Percentiles rank a stretch among this genome's conserved stretches.
phyloP scores from a whole-genome alignment of 2,113 vertebrate species.

The Mastomys natalensis region DNA sequence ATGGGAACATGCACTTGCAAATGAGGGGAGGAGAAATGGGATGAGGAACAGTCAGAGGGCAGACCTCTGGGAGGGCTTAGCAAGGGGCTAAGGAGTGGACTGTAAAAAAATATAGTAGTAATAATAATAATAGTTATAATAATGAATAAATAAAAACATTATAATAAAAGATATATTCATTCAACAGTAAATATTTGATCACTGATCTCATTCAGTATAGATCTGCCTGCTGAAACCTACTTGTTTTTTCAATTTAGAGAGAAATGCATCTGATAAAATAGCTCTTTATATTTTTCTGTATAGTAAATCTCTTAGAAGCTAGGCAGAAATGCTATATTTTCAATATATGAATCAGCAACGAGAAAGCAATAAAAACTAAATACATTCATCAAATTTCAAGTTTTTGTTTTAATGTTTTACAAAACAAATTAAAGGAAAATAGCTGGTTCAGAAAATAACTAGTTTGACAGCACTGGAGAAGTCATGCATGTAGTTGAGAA shows the following conservation, averaged over 20 bases:
- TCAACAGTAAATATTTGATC: slow-evolving; percentile 40
- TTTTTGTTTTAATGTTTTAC: background rate
- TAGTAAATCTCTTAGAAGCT: background rate
- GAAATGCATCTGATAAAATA: slow-evolving; percentile 40
- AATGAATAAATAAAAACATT: background rate
- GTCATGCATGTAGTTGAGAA: background rate
- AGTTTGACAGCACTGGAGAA: background rate
- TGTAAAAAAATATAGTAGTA: no score
- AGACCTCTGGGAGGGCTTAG: no score
- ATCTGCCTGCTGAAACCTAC: background rate
- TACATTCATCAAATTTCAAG: background rate
- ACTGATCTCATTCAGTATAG: background rate
- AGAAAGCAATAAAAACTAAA: background rate
- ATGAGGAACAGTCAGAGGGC: no score
- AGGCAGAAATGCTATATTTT: background rate
- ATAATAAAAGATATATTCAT: slow-evolving; percentile 22
- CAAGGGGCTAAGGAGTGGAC: no score
- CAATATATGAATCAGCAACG: slow-evolving; percentile 10
- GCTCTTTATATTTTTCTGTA: background rate
- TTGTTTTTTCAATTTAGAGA: slow-evolving; percentile 1
- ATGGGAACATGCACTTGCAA: no score
- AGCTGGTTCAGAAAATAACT: background rate
- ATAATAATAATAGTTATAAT: no score
- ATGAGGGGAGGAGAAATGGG: no score
- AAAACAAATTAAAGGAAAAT: background rate